Evolutionary conservation across 2,888 invertebrate genomes (phyloP).

Genomic region (Linyphia triangularis): DNA sequence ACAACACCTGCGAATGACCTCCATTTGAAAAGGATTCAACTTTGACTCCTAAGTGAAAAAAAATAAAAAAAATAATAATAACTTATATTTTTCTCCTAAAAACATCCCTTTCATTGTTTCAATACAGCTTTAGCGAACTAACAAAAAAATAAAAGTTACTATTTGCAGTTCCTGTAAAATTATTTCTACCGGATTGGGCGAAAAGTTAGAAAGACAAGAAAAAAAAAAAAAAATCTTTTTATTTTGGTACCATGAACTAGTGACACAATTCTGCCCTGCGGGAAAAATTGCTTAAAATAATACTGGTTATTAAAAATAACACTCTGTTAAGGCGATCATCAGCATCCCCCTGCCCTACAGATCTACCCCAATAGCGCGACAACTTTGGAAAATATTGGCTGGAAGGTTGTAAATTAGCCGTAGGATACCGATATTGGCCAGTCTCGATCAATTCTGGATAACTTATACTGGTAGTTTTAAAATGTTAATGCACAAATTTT

Average conservation of each 20-base stretch:
- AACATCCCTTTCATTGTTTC: slow-evolving; percentile 3
- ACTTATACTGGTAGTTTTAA: too few relatives aligned
- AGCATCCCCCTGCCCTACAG: too few relatives aligned
- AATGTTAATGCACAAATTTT: too few relatives aligned
- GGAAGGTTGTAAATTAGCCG: too few relatives aligned
- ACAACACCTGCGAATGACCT: slow-evolving; percentile 34
- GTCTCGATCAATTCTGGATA: too few relatives aligned
- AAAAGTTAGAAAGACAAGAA: background rate
- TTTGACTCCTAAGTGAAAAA: background rate
- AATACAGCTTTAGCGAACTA: background rate
- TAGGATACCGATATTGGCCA: too few relatives aligned
- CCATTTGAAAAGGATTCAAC: slow-evolving; percentile 16
- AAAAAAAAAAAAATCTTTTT: background rate
- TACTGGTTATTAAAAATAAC: background rate
- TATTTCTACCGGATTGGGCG: background rate
- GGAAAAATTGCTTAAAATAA: background rate
- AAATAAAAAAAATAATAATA: background rate
- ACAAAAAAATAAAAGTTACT: background rate
- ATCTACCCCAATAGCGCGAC: too few relatives aligned
- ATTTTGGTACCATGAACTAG: background rate
- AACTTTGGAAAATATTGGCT: too few relatives aligned
- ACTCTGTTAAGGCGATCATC: too few relatives aligned
- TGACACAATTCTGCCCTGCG: background rate
- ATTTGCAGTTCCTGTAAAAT: background rate
- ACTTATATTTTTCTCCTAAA: background rate